Base-by-base conservation (phyloP, 1,140 invertebrate species). In the Pseudomyrmex gracilis region DNA sequence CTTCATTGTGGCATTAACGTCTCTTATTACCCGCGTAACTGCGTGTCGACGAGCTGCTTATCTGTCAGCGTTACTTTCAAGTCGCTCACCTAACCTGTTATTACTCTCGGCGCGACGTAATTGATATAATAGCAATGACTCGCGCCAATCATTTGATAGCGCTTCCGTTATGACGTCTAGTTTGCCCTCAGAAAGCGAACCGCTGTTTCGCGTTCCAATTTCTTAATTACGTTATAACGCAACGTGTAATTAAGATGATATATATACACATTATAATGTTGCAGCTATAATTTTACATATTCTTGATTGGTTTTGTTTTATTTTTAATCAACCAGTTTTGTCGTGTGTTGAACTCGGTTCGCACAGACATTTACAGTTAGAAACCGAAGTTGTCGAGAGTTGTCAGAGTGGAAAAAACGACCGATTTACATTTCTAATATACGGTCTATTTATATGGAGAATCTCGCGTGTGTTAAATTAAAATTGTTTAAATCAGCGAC, bases 11-110 rank as follows among this genome's bases (percentile, higher is more conserved):
- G 53, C 53, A 57, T 58, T 43, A 71, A 49, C 45, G 53, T 45
- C 76, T 80, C 53, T 71, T 71, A 71, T 80, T 80, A 80, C 34
- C n/a, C 76, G 67, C 53, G 66, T 71, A 71, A 80, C 66, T 58
- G 53, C 53, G 7, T 70, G 76, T 78, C 64, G 66, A 58, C 66
- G 53, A 60, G 66, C 22, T 71, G 53, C 34, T 77, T 77, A 80
- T 71, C 66, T 60, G 43, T 80, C 76, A 58, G 43, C 43, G 60
- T 15, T 80, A 80, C 76, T 80, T 80, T 80, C 76, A 71, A 34
- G 64, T 71, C 51, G 53, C 51, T 78, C 64, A 58, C 9, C 76
- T 60, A 80, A 80, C 53, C 20, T 80, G 67, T 68, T 71, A 60
- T 71, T 80, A 71, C 43, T 49, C 43, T 13, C 43, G 43, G 20